These are phyloP conservation scores for Heterodera schachtii DNA, from an alignment of 1,140 invertebrate species.

Conservation along the genomic window DNA sequence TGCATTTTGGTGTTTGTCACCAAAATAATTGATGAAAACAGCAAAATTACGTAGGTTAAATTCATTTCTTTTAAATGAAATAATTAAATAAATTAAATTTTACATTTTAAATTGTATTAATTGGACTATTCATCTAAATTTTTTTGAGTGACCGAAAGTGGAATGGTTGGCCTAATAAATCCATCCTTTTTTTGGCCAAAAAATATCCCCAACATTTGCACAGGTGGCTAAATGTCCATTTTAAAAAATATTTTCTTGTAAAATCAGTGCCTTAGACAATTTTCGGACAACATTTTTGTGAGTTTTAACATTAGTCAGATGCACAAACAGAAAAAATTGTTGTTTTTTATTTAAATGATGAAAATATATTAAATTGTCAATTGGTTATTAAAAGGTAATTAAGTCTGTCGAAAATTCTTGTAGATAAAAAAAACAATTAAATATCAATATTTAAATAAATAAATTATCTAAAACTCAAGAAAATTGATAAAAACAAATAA, in stretches of 20 bases:
- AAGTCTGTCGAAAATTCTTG: too few relatives aligned
- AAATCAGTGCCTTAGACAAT: neutral
- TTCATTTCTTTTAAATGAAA: neutral
- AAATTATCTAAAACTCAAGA: too few relatives aligned
- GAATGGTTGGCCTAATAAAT: neutral
- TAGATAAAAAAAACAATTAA: too few relatives aligned
- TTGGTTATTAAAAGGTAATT: too few relatives aligned
- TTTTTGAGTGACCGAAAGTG: neutral
- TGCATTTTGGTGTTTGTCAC: neutral
- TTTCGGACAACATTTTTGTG: neutral
- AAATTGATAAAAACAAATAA: too few relatives aligned
- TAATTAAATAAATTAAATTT: neutral
- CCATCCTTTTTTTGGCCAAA: neutral
- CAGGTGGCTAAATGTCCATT: neutral
- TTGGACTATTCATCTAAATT: neutral
- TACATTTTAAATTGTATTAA: neutral
- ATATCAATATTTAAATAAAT: too few relatives aligned
- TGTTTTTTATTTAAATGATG: neutral
- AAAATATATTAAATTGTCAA: too few relatives aligned
- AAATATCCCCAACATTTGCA: neutral
- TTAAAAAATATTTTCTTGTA: neutral
- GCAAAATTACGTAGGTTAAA: neutral
- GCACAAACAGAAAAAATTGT: neutral
- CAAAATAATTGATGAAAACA: neutral
- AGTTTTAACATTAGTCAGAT: neutral